Conservation (phyloP, 1,140 invertebrate species). For the Tetramorium alpestre region DNA sequence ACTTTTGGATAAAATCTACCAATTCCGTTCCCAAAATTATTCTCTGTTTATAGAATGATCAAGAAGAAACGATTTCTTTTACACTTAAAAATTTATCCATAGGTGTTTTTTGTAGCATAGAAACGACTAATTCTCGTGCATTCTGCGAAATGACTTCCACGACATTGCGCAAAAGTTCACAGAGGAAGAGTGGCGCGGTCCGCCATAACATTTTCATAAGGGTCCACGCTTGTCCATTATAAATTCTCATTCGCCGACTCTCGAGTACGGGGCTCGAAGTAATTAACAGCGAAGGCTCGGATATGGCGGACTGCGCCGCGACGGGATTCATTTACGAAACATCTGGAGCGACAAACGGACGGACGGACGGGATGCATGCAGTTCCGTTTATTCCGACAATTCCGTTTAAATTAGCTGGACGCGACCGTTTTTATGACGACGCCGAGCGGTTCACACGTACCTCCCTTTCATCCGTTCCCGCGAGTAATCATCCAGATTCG, state of each 20-base stretch:
- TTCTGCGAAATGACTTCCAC: constrained; percentile 4
- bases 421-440: constrained; percentile 81
- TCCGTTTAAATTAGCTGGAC: constrained; percentile 83
- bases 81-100: not conserved
- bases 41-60: not conserved
- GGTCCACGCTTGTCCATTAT: constrained; percentile 43
- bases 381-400: constrained; percentile 84
- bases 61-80: not conserved
- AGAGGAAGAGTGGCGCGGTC: constrained; percentile 14
- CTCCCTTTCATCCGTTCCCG: constrained; percentile 67
- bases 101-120: not conserved
- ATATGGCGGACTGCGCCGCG: constrained; percentile 59
- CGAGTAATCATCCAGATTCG: constrained; percentile 76
- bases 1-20: not conserved
- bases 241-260: constrained; percentile 31
- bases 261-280: constrained; percentile 44
- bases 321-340: constrained; percentile 81
- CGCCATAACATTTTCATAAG: constrained; percentile 65
- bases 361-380: constrained; percentile 79
- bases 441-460: constrained; percentile 82
- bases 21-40: not conserved
- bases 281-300: constrained; percentile 69
- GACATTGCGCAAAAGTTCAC: constrained; percentile 12
- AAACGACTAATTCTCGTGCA: constrained; percentile 19
- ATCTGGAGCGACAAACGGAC: constrained; percentile 78